These are phyloP conservation scores for Imbricaverruca yamaguchii DNA, from an alignment of 2,888 invertebrate species.

Conservation along the genomic window DNA sequence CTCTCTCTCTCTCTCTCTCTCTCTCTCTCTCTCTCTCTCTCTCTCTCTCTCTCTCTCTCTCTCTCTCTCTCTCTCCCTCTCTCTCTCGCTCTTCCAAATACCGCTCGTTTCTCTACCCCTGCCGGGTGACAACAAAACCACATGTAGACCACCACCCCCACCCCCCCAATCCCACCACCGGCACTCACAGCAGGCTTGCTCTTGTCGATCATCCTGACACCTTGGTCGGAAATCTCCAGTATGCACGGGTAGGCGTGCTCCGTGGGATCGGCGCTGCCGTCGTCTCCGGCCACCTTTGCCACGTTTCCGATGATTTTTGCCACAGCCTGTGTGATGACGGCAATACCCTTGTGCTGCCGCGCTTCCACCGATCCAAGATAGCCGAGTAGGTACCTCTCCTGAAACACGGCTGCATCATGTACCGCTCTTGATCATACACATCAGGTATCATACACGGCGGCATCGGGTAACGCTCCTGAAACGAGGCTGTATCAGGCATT, in stretches of 20 bases:
- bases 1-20: neutral
- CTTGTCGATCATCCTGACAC: conserved; percentile 88
- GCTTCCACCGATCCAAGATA: conserved; percentile 97
- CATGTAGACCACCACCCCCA: neutral
- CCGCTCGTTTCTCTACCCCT: no score
- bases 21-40: no score
- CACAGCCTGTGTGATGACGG: conserved; percentile 78
- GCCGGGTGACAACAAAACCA: no score
- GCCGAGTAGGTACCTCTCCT: conserved; percentile 80
- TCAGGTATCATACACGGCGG: no score
- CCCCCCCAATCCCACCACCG: neutral
- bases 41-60: no score
- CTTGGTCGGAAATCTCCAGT: conserved; percentile 90
- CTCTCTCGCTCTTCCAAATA: no score
- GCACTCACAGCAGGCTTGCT: conserved; percentile 61
- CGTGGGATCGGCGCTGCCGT: conserved; percentile 33
- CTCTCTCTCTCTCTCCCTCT: no score
- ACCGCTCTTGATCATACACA: no score
- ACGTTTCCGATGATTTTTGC: conserved; percentile 60
- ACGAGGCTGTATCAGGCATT: no score
- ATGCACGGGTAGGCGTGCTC: conserved; percentile 68
- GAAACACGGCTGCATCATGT: no score
- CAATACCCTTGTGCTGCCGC: conserved; percentile 91
- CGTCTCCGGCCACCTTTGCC: conserved; percentile 30
- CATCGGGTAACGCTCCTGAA: no score